A percentile compares a stretch with the other conserved stretches of the same genome.
Evolutionary conservation across 2,113 vertebrate species (phyloP).

Genomic region (Sturnus vulgaris): DNA sequence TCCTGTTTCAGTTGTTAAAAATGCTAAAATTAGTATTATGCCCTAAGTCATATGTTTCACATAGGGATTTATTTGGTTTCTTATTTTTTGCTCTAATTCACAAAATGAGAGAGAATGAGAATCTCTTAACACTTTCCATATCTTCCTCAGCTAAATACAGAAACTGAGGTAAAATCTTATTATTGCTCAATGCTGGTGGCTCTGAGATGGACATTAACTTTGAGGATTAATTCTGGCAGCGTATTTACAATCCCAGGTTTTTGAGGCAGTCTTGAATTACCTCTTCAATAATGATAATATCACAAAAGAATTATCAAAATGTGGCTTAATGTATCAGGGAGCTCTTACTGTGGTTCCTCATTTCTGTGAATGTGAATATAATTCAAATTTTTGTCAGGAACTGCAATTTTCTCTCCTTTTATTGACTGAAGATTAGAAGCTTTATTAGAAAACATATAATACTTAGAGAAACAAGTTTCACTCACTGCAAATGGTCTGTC

Average conservation of each 20-base stretch:
- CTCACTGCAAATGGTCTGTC: background rate
- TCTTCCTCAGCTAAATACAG: background rate
- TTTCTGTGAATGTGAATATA: background rate
- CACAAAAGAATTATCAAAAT: background rate
- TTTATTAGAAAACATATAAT: background rate
- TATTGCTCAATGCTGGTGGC: fast-evolving
- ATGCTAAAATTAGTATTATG: background rate
- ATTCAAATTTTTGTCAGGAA: background rate
- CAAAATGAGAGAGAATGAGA: background rate
- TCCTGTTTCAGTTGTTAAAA: background rate
- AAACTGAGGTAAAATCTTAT: background rate
- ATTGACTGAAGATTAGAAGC: background rate
- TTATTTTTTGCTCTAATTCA: background rate
- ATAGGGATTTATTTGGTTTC: background rate
- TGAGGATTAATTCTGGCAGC: background rate
- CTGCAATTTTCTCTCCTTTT: background rate
- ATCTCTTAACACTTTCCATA: background rate
- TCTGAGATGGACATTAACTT: background rate
- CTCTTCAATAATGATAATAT: background rate
- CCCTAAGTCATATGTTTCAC: background rate
- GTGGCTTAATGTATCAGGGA: background rate
- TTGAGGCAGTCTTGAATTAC: background rate
- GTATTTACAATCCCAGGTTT: background rate
- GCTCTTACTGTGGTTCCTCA: background rate
- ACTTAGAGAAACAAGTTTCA: background rate